A percentile compares a stretch with the other conserved stretches of the same genome.
Conservation (phyloP, 1,140 invertebrate species). For the Drosophila athabasca region DNA sequence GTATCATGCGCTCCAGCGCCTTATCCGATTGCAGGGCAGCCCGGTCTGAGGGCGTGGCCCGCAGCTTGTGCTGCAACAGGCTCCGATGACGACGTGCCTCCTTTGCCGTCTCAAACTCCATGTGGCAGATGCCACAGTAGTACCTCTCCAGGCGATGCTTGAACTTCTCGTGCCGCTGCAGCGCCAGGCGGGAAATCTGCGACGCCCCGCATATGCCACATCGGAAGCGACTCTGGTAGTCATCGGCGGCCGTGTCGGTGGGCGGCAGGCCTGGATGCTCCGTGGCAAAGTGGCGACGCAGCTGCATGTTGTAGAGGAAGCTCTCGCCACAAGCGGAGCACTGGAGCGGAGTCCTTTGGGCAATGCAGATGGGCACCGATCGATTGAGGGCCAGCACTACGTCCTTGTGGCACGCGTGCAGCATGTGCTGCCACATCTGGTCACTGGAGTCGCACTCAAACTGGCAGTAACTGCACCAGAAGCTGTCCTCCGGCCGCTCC, state of each 20-base stretch:
- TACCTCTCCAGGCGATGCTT: slow-evolving; percentile 86
- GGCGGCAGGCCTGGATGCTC: slow-evolving; percentile 37
- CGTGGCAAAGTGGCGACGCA: slow-evolving; percentile 87
- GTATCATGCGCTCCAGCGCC: slow-evolving; percentile 51
- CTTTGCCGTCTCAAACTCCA: slow-evolving; percentile 86
- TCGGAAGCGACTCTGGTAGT: slow-evolving; percentile 87
- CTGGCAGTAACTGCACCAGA: slow-evolving; percentile 91
- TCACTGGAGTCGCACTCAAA: slow-evolving; percentile 87
- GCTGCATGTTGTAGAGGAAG: slow-evolving; percentile 89
- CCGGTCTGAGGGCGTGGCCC: neutral
- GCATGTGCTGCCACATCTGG: slow-evolving; percentile 89
- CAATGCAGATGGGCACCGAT: slow-evolving; percentile 91
- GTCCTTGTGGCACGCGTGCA: slow-evolving; percentile 88
- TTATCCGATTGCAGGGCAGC: slow-evolving; percentile 8
- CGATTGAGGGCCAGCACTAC: slow-evolving; percentile 89
- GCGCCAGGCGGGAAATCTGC: slow-evolving; percentile 86
- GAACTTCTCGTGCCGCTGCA: slow-evolving; percentile 87
- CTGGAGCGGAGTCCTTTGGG: slow-evolving; percentile 85
- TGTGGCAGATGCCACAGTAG: slow-evolving; percentile 88
- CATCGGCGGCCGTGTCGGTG: slow-evolving; percentile 85
- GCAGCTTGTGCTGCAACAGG: slow-evolving; percentile 85
- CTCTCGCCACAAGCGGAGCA: slow-evolving; percentile 85
- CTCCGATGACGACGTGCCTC: slow-evolving; percentile 88
- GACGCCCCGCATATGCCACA: slow-evolving; percentile 86
- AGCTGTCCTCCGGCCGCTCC: slow-evolving; percentile 84